Evolutionary conservation across 2,888 invertebrate genomes (phyloP).

Genomic region (Sarcophaga carnaria): DNA sequence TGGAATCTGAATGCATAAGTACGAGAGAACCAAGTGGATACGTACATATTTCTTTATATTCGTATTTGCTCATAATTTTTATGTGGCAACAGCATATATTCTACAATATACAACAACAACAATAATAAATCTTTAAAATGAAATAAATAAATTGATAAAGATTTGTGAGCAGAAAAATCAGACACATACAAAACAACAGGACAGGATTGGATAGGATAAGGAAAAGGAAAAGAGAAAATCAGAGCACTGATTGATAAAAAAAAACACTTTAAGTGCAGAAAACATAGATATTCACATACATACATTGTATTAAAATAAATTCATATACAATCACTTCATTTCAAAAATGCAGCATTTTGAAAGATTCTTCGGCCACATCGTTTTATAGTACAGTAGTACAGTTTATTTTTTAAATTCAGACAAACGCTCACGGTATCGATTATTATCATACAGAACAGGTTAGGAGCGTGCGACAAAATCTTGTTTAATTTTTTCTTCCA

Average conservation of each 20-base stretch:
- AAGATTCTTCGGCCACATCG: background rate
- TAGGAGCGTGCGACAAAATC: no score
- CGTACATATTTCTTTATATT: background rate
- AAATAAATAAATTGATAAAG: constrained; percentile 57
- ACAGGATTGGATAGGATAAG: background rate
- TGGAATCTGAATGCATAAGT: background rate
- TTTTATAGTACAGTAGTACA: constrained; percentile 21
- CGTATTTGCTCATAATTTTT: constrained; percentile 43
- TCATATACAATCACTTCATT: constrained; percentile 16
- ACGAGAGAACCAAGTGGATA: background rate
- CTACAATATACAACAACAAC: constrained; percentile 10
- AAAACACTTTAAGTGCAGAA: background rate
- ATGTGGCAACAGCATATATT: constrained; percentile 19
- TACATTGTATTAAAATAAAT: constrained; percentile 14
- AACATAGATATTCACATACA: constrained; percentile 17
- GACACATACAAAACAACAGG: background rate
- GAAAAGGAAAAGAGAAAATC: background rate
- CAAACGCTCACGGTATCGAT: no score
- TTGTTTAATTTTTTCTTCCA: no score
- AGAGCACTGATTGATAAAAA: background rate
- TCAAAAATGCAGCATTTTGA: background rate
- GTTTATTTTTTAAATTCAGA: no score
- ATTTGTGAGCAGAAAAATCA: constrained; percentile 29
- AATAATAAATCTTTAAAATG: constrained; percentile 27
- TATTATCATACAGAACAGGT: no score